Conservation (phyloP, 2,888 invertebrate genomes). For the Rhorus exstirpatorius region DNA sequence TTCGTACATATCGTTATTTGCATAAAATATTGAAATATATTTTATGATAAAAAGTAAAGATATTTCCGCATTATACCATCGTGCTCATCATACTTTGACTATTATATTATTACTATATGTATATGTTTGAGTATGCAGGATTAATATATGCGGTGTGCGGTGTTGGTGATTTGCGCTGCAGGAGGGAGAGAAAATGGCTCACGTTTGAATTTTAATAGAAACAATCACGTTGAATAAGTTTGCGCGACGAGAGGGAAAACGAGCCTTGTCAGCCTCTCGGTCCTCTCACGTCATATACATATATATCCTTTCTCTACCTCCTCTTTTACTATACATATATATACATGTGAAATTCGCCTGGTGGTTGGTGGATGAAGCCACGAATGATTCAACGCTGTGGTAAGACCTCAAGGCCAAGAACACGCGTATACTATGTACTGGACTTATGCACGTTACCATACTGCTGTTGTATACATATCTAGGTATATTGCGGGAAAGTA, state of each 20-base stretch:
- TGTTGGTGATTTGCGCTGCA: slow-evolving; percentile 42
- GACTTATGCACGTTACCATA: slow-evolving; percentile 9
- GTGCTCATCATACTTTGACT: not conserved
- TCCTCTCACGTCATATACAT: slow-evolving; percentile 21
- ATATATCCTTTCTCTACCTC: slow-evolving; percentile 16
- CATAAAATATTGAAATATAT: too few species aligned
- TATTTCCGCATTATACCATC: slow-evolving; percentile 8
- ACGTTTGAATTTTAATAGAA: slow-evolving; percentile 70
- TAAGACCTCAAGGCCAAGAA: slow-evolving; percentile 73
- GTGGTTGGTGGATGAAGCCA: slow-evolving; percentile 69
- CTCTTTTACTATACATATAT: slow-evolving; percentile 17
- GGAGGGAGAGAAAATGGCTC: slow-evolving; percentile 54
- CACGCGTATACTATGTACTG: slow-evolving; percentile 56
- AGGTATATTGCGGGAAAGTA: slow-evolving; percentile 71
- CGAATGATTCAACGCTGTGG: slow-evolving; percentile 68
- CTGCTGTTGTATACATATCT: slow-evolving; percentile 15
- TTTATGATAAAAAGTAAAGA: not conserved
- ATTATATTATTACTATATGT: not conserved
- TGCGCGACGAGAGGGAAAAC: slow-evolving; percentile 64
- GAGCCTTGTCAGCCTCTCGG: slow-evolving; percentile 49
- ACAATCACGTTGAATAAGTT: slow-evolving; percentile 69
- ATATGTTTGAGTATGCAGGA: not conserved
- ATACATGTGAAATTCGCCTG: slow-evolving; percentile 1
- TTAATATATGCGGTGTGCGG: slow-evolving; percentile 56
- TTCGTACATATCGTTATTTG: too few species aligned